Base-by-base conservation (phyloP, 2,888 invertebrate genomes). In the Allygus modestus region DNA sequence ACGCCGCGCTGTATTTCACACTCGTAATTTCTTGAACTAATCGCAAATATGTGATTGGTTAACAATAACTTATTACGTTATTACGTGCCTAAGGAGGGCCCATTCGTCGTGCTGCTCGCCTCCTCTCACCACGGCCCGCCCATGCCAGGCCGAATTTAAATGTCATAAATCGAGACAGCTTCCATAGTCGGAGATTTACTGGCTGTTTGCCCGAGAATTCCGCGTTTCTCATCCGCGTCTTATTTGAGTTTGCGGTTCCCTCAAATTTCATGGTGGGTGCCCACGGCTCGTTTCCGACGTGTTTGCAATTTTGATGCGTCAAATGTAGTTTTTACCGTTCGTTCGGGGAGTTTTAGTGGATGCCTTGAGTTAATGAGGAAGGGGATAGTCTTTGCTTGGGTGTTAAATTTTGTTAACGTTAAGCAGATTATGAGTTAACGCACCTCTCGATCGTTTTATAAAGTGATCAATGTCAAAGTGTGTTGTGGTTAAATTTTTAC, bases 1-100 rank as follows among this genome's bases (percentile, higher is more conserved):
- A 77, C 75, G 46, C 75, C 41, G 46, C 37, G 46, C 75, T 46
- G 75, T 77, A 77, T 77, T 77, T 77, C 75, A 77, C 75, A 77
- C 75, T 28, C 46, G 75, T 77, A 77, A 77, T 77, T 77, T 77
- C 75, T 77, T 17, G 75, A 77, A 77, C 75, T 77, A 77, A 77
- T 77, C 75, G 75, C 75, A 77, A 77, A 77, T 77, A 77, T 77
- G 75, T 77, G 75, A 77, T 77, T 77, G 75, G 75, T 77, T 77
- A 77, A 77, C 75, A 77, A 77, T 77, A 77, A 77, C 75, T 77
- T 77, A 77, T 77, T 77, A 77, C 75, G 75, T 77, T 77, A 77
- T 46, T 77, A 77, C 75, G 75, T 77, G 75, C 75, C 46, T 77
- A 43, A 28, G 46, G 46, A 71, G 71, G 41, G 20, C 28, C 75